Conservation (phyloP, 2,113 vertebrate species). For the Tragelaphus scriptus region DNA sequence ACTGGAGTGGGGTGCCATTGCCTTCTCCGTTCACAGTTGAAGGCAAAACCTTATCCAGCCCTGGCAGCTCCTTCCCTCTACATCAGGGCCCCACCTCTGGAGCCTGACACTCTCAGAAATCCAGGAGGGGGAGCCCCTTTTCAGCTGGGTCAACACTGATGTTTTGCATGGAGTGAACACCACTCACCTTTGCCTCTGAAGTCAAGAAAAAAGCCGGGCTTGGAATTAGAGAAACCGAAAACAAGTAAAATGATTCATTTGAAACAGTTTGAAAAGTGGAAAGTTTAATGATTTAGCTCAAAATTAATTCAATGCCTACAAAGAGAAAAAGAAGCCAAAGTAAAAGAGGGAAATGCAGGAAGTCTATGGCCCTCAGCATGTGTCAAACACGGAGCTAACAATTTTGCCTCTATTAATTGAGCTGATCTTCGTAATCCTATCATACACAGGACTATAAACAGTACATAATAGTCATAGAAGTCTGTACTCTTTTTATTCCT, state of each 20-base stretch:
- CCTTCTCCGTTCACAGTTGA: not conserved
- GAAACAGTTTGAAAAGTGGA: not conserved
- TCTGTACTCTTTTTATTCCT: not conserved
- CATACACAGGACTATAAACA: not conserved
- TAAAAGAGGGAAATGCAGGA: not conserved
- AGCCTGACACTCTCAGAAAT: not conserved
- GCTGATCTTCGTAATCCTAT: not conserved
- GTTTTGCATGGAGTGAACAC: not conserved
- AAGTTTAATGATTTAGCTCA: not conserved
- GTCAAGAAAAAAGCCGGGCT: not conserved
- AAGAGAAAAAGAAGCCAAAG: not conserved
- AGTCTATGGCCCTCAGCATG: not conserved
- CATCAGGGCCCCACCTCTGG: not conserved
- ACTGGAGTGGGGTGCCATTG: not conserved
- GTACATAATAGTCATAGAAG: not conserved
- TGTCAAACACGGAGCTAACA: not conserved
- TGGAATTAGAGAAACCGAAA: not conserved
- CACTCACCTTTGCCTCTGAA: not conserved
- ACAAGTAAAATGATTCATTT: not conserved
- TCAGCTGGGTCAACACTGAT: not conserved
- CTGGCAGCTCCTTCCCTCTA: not conserved
- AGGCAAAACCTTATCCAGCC: not conserved
- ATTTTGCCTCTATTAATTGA: not conserved
- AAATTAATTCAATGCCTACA: not conserved
- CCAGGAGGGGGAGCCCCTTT: not conserved